Percentiles rank a stretch among this genome's conserved stretches.
Conservation (phyloP, 2,113 vertebrate genomes). For the Chlorodrepanis virens region DNA sequence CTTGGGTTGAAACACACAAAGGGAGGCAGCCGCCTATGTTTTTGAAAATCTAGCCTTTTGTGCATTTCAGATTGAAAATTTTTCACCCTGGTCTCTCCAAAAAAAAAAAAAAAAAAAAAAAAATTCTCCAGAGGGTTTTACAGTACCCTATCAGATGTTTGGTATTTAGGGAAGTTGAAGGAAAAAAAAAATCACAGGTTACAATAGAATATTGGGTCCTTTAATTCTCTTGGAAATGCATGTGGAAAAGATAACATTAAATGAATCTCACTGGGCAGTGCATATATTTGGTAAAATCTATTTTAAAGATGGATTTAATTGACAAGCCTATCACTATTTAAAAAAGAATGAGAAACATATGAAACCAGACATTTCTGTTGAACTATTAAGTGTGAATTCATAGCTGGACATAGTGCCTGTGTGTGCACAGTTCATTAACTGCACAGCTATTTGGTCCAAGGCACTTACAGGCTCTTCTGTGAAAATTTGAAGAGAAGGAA, state of each 20-base stretch:
- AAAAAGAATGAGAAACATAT: slow-evolving; percentile 18
- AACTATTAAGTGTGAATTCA: slow-evolving; percentile 37
- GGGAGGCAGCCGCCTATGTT: not conserved
- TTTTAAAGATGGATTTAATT: slow-evolving; percentile 47
- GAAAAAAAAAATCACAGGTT: not conserved
- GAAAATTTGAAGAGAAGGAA: not conserved
- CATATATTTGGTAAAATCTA: not conserved
- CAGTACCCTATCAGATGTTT: not conserved
- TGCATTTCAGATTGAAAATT: not conserved
- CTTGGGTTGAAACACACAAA: not conserved
- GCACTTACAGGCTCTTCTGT: slow-evolving; percentile 7
- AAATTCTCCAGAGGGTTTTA: not conserved
- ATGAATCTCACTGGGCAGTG: not conserved
- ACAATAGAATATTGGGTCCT: not conserved
- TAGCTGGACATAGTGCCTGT: not conserved
- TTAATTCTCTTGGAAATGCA: slow-evolving; percentile 13
- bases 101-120: not conserved
- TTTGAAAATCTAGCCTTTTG: not conserved
- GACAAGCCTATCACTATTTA: not conserved
- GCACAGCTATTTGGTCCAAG: slow-evolving; percentile 27
- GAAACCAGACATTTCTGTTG: slow-evolving; percentile 4
- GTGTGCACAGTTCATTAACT: slow-evolving; percentile 42
- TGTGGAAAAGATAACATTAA: not conserved
- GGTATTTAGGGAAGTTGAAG: not conserved
- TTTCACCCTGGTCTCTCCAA: not conserved